phyloP scores from a whole-genome alignment of 2,113 vertebrate genomes.

The Stercorarius parasiticus region DNA sequence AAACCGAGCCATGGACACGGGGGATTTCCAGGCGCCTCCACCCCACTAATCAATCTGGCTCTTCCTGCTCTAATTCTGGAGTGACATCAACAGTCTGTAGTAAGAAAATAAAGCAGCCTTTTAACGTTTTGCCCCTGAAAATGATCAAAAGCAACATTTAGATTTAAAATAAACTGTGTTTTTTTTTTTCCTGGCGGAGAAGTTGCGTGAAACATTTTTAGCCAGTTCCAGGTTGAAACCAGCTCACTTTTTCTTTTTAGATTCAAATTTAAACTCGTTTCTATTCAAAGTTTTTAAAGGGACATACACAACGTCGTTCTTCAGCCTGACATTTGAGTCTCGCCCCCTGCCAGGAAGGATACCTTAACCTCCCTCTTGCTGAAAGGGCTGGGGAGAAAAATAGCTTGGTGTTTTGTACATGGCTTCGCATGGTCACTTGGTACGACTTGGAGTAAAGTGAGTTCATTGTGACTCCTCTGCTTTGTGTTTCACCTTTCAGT shows the following conservation, averaged over 20 bases:
- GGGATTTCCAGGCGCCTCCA: not conserved
- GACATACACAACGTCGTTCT: not conserved
- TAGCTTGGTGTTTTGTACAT: not conserved
- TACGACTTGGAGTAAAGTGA: not conserved
- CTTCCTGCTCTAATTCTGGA: not conserved
- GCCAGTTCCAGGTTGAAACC: not conserved
- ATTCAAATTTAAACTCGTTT: constrained; percentile 32
- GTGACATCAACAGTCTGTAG: not conserved
- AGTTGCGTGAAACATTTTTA: not conserved
- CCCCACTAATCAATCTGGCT: not conserved
- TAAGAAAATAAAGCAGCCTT: not conserved
- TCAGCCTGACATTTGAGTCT: not conserved
- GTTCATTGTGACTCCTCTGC: not conserved
- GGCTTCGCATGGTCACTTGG: not conserved
- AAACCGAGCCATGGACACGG: not conserved
- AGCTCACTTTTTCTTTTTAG: constrained; percentile 22
- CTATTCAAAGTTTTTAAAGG: constrained; percentile 31
- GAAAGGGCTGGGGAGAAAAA: constrained; percentile 15
- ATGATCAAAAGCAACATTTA: not conserved
- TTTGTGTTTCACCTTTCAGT: not conserved
- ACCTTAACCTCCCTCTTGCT: not conserved
- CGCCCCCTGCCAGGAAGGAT: not conserved
- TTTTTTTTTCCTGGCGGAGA: not conserved
- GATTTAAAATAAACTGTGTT: not conserved
- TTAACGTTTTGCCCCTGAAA: not conserved